Percentiles rank a stretch among this genome's conserved stretches.
Conservation (phyloP, 2,888 invertebrate species). For the Melanchra persicariae region DNA sequence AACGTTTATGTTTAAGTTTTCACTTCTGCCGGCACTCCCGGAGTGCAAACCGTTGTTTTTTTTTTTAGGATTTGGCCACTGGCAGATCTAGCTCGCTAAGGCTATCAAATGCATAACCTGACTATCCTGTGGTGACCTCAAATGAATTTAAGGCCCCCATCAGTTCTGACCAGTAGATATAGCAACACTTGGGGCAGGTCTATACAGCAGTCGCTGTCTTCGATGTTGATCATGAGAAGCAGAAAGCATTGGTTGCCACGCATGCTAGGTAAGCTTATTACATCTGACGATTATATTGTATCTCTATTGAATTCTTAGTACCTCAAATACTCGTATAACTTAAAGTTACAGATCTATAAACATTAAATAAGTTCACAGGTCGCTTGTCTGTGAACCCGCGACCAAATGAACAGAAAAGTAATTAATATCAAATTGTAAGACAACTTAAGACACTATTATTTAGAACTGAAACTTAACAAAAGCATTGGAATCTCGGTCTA, state of each 20-base stretch:
- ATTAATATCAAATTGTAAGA: slow-evolving; percentile 5
- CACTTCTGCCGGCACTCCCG: too few species aligned
- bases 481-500: background rate
- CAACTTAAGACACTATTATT: slow-evolving; percentile 19
- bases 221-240: background rate
- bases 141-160: too few species aligned
- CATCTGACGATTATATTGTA: background rate
- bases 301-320: background rate
- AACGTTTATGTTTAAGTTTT: too few species aligned
- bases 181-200: too few species aligned
- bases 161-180: too few species aligned
- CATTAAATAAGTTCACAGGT: background rate
- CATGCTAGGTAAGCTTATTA: background rate
- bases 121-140: too few species aligned
- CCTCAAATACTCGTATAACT: background rate
- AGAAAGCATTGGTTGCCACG: too few species aligned
- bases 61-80: too few species aligned
- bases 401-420: slow-evolving; percentile 12
- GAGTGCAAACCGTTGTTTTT: too few species aligned
- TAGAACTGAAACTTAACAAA: background rate
- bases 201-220: too few species aligned
- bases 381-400: background rate
- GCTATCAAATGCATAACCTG: too few species aligned
- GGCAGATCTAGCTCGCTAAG: too few species aligned
- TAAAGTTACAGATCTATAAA: background rate